These are phyloP conservation scores for Catocala sponsa DNA, from an alignment of 2,888 invertebrate genomes.

Conservation along the genomic window DNA sequence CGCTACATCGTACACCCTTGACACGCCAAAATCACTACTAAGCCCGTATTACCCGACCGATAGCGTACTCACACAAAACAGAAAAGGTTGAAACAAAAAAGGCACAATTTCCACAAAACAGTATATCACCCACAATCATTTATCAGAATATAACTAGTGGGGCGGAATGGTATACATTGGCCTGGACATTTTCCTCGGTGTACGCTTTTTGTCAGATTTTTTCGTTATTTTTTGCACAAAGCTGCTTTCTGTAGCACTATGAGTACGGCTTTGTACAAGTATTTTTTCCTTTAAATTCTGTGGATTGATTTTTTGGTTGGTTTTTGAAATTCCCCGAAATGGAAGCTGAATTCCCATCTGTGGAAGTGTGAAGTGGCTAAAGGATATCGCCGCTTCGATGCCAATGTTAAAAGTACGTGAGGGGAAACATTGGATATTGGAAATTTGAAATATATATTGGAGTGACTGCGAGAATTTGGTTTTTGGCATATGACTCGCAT, in stretches of 20 bases:
- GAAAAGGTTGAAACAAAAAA: constrained; percentile 60
- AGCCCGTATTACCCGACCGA: constrained; percentile 44
- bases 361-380: constrained; percentile 17
- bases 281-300: constrained; percentile 33
- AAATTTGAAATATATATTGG: not conserved
- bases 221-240: constrained; percentile 47
- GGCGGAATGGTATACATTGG: constrained; percentile 77
- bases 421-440: not conserved
- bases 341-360: constrained; percentile 6
- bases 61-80: constrained; percentile 47
- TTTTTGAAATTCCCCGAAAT: constrained; percentile 4
- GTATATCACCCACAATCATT: constrained; percentile 77
- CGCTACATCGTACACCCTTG: constrained; percentile 15
- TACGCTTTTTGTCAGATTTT: constrained; percentile 55
- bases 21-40: constrained; percentile 39
- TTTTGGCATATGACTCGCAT: too few species aligned
- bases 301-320: constrained; percentile 27
- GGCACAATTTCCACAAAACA: constrained; percentile 60
- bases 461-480: too few species aligned
- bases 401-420: constrained; percentile 1
- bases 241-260: constrained; percentile 46
- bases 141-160: constrained; percentile 84
- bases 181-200: constrained; percentile 69
- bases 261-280: constrained; percentile 36
- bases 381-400: constrained; percentile 7